phyloP scores from a whole-genome alignment of 2,888 invertebrate species.

The Dryococelus australis region DNA sequence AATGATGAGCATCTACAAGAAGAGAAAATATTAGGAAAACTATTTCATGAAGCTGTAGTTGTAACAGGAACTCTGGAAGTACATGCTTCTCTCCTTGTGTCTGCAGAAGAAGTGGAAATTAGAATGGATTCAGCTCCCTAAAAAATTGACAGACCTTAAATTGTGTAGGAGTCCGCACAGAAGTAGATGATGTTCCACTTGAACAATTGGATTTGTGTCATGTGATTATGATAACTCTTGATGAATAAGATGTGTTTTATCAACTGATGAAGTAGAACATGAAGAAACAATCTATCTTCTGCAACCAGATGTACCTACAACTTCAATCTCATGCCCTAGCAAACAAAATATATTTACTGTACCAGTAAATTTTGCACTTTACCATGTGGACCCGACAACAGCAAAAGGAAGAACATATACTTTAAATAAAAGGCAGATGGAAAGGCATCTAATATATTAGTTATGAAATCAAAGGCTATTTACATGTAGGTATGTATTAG shows the following conservation, averaged over 20 bases:
- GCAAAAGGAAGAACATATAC: background rate
- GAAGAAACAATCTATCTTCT: conserved; percentile 11
- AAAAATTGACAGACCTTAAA: background rate
- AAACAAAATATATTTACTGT: background rate
- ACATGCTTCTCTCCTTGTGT: too few species aligned
- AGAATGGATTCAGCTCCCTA: too few species aligned
- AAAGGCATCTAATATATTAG: background rate
- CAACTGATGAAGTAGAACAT: conserved; percentile 27
- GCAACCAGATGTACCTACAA: conserved; percentile 5
- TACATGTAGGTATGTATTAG: background rate
- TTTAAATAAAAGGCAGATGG: background rate
- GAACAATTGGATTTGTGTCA: conserved; percentile 2
- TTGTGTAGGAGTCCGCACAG: background rate
- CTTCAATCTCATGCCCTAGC: too few species aligned
- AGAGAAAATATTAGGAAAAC: too few species aligned
- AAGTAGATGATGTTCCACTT: conserved; percentile 17
- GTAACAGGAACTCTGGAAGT: background rate
- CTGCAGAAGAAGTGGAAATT: too few species aligned
- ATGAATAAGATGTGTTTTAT: conserved; percentile 7
- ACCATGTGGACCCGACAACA: background rate
- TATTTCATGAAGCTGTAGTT: too few species aligned
- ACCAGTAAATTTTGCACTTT: conserved; percentile 12
- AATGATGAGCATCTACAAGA: too few species aligned
- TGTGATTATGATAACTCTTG: conserved; percentile 12
- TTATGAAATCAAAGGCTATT: background rate